Percentiles rank a stretch among this genome's conserved stretches.
phyloP scores from a whole-genome alignment of 2,113 vertebrate species.

The Sminthopsis crassicaudata region DNA sequence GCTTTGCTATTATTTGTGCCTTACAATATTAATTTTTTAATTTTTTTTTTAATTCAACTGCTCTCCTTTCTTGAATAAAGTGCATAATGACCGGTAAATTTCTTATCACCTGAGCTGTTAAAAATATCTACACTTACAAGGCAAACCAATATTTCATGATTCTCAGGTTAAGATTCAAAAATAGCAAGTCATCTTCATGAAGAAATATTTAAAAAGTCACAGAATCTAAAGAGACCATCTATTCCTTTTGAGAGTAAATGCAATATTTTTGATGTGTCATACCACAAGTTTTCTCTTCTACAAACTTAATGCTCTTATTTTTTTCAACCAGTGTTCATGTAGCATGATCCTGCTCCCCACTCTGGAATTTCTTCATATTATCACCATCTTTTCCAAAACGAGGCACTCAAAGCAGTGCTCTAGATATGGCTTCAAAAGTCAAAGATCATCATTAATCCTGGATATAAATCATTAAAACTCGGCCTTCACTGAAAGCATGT shows the following conservation, averaged over 20 bases:
- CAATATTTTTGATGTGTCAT: not conserved
- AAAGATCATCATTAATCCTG: not conserved
- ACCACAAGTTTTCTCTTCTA: not conserved
- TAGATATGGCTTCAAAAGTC: not conserved
- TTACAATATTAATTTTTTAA: not conserved
- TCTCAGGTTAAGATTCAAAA: too few species aligned
- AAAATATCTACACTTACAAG: not conserved
- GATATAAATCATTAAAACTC: not conserved
- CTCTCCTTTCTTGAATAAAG: slow-evolving; percentile 4
- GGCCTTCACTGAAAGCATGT: not conserved
- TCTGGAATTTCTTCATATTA: not conserved
- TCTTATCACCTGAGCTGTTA: not conserved
- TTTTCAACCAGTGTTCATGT: not conserved
- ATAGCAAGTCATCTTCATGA: too few species aligned
- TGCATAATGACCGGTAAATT: not conserved
- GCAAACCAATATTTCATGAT: not conserved
- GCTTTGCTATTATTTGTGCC: not conserved
- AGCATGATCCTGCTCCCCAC: not conserved
- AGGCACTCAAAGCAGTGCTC: not conserved
- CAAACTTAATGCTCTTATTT: not conserved
- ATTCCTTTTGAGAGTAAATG: not conserved
- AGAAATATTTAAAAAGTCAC: too few species aligned
- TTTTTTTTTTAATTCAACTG: too few species aligned
- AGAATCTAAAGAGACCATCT: too few species aligned
- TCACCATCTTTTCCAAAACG: not conserved